Percentiles rank a stretch among this genome's conserved stretches.
These are phyloP conservation scores for Kryphioiulus occultus DNA, from an alignment of 2,888 invertebrate species.

Conservation along the genomic window DNA sequence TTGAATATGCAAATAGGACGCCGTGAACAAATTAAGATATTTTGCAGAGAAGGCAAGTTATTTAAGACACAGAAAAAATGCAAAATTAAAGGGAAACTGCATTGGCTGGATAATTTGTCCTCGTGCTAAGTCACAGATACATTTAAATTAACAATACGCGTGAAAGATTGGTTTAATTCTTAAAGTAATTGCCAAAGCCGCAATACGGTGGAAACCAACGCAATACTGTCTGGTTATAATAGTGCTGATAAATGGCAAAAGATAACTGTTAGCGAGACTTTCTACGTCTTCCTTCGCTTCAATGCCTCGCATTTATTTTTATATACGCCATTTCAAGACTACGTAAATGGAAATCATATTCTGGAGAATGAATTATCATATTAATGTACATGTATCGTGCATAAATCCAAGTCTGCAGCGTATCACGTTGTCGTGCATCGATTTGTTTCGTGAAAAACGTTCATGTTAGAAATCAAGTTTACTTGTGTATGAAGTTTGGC, in stretches of 20 bases:
- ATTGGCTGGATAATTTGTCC: not conserved
- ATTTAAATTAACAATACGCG: not conserved
- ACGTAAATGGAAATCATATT: not conserved
- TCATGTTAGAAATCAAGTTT: not conserved
- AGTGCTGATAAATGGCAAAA: not conserved
- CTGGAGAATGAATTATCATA: not conserved
- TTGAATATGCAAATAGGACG: slow-evolving; percentile 18
- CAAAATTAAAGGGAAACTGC: not conserved
- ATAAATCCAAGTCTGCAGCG: not conserved
- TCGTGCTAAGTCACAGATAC: not conserved
- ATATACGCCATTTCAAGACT: not conserved
- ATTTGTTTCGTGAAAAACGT: not conserved
- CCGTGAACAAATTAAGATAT: not conserved
- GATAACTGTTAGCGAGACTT: not conserved
- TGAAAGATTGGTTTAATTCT: slow-evolving; percentile 21
- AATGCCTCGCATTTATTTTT: not conserved
- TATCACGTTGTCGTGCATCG: not conserved
- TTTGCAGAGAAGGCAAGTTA: not conserved
- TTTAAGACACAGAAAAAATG: not conserved
- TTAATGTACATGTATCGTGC: not conserved
- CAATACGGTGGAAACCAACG: not conserved
- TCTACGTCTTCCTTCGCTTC: not conserved
- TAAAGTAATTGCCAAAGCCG: not conserved
- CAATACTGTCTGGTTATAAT: not conserved
- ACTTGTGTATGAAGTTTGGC: not conserved